These are phyloP conservation scores for Epinephelus awoara DNA, from an alignment of 2,797 vertebrate species.

Conservation along the genomic window DNA sequence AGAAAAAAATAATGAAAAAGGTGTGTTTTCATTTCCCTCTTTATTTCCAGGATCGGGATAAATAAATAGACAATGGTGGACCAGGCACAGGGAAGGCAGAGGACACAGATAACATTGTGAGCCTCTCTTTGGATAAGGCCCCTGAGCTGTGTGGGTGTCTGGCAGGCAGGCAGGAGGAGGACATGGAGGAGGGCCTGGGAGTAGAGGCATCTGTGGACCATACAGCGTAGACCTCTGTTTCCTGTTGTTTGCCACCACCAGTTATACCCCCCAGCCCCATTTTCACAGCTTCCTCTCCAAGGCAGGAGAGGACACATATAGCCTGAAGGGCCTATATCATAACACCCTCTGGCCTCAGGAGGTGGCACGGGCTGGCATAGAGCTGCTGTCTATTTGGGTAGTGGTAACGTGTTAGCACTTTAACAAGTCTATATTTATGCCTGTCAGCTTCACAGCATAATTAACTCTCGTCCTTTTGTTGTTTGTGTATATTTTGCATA, in stretches of 20 bases:
- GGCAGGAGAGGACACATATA: slow-evolving; percentile 52
- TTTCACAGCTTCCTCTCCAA: slow-evolving; percentile 41
- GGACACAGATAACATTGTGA: slow-evolving; percentile 57
- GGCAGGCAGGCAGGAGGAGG: slow-evolving; percentile 50
- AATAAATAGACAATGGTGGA: slow-evolving; percentile 79
- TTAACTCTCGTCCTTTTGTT: slow-evolving; percentile 34
- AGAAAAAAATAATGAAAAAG: slow-evolving; percentile 83
- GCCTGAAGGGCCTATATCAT: slow-evolving; percentile 47
- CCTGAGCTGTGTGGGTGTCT: slow-evolving; percentile 51
- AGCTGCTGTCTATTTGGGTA: slow-evolving; percentile 33
- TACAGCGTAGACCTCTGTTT: slow-evolving; percentile 37
- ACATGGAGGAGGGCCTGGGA: slow-evolving; percentile 47
- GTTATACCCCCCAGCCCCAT: slow-evolving; percentile 14
- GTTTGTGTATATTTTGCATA: slow-evolving; percentile 20
- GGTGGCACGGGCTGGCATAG: slow-evolving; percentile 26
- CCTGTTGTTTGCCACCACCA: slow-evolving; percentile 40
- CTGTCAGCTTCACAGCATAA: slow-evolving; percentile 33
- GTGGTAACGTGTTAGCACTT: slow-evolving; percentile 30
- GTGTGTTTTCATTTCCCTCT: slow-evolving; percentile 83
- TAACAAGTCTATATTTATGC: slow-evolving; percentile 42
- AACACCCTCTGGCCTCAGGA: slow-evolving; percentile 49
- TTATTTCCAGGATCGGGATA: slow-evolving; percentile 78
- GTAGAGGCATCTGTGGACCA: slow-evolving; percentile 52
- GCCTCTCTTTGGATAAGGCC: slow-evolving; percentile 52
- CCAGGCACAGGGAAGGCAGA: slow-evolving; percentile 53